Percentiles rank a stretch among this genome's conserved stretches.
phyloP scores from a whole-genome alignment of 37 sponge, comb jelly and placozoan species.

The Cliona cf. orientalis region DNA sequence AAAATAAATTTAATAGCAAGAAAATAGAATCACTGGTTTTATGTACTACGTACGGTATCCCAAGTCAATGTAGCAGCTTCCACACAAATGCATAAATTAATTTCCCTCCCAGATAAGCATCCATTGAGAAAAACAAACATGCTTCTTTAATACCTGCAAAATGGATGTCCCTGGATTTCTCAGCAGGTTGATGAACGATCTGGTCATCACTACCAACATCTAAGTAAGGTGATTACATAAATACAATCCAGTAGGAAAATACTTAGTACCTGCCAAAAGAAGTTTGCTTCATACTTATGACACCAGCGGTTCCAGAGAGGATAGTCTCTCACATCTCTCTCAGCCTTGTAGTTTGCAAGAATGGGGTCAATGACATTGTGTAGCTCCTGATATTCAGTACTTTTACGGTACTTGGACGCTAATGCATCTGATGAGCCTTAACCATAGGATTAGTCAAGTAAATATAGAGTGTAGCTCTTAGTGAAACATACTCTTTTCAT shows the following conservation, averaged over 20 bases:
- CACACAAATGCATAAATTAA: background rate
- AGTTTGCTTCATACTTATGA: constrained; percentile 47
- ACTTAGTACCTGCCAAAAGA: constrained; percentile 71
- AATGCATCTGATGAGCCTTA: no score
- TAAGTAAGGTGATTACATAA: background rate
- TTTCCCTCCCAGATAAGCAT: background rate
- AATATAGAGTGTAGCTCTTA: no score
- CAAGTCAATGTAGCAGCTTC: no score
- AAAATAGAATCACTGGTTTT: no score
- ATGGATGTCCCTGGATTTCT: constrained; percentile 51
- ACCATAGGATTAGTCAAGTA: no score
- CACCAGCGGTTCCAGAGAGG: no score
- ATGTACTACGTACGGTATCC: no score
- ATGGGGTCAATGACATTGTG: constrained; percentile 1
- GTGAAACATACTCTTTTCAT: background rate
- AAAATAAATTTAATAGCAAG: no score
- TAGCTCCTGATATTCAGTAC: background rate
- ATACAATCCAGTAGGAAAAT: background rate
- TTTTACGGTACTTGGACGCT: background rate
- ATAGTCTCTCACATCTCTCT: background rate
- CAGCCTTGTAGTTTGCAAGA: background rate
- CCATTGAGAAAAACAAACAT: background rate
- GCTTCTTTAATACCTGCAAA: constrained; percentile 45
- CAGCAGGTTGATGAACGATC: constrained; percentile 42
- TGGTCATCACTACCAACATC: constrained; percentile 35